Base-by-base conservation (phyloP, 2,113 vertebrate species). In the Rhea americana region DNA sequence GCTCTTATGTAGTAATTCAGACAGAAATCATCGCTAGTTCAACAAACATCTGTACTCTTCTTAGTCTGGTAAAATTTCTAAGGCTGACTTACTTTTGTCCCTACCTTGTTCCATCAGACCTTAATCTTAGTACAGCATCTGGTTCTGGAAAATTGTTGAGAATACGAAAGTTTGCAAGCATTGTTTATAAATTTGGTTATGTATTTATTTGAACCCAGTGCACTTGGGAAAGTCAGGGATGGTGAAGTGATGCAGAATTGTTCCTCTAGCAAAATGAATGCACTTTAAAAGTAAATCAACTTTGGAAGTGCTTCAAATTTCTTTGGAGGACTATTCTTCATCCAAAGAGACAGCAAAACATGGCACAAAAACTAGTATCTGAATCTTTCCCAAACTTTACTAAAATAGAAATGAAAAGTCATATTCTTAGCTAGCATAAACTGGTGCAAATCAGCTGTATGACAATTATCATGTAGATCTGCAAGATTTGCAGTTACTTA, bases 31-130 rank as follows among this genome's bases (percentile, higher is more conserved):
- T 25, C 41, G 9, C 28, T 35, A 70, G 70, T 58, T 90, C 65
- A 24, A 75, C 65, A 75, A 83, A 56, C 26, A 5, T 76, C 88
- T 35, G 62, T 26, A 10, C 83, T 91, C 0, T 0, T 93, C 95
- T 84, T 53, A 50, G 90, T 50, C 88, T 84, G 81, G 71, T 56
- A 82, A 78, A 87, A 73, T 75, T 91, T 91, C 94, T 91, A 89
- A 90, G 91, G 86, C 91, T 94, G 96, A 94, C 90, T 92, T 95
- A 95, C 88, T 96, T 94, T 84, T 94, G 81, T 94, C 83, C 94
- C 85, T 88, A 93, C 81, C 77, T 94, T 65, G 0, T 95, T 96
- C 86, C 86, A 90, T 66, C 83, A 95, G 88, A 88, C 71, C 94
- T 94, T 90, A 84, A 90, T 95, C 77, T 86, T 70, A 53, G 86